Evolutionary conservation across 2,888 invertebrate genomes (phyloP).

Genomic region (Cheilosia variabilis): DNA sequence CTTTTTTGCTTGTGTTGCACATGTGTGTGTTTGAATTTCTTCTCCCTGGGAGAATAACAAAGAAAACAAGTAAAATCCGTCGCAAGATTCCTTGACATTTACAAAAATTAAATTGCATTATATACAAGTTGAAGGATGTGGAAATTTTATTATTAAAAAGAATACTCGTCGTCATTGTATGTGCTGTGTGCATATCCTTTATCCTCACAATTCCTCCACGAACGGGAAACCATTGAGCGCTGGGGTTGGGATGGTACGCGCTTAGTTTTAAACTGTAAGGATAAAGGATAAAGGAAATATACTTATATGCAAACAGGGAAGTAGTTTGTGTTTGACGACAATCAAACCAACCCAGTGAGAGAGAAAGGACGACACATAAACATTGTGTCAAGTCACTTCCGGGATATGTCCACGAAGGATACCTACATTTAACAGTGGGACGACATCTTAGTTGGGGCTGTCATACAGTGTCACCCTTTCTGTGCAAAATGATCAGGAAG

Average conservation of each 20-base stretch:
- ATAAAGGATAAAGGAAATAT: slow-evolving; percentile 31
- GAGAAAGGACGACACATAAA: slow-evolving; percentile 53
- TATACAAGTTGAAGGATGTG: slow-evolving; percentile 56
- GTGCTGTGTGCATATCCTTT: slow-evolving; percentile 28
- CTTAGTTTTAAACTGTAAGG: slow-evolving; percentile 1
- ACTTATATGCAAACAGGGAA: slow-evolving; percentile 64
- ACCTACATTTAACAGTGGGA: slow-evolving; percentile 23
- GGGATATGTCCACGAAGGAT: slow-evolving; percentile 47
- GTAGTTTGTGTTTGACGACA: slow-evolving; percentile 68
- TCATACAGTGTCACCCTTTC: slow-evolving; percentile 36
- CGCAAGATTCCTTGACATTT: slow-evolving; percentile 67
- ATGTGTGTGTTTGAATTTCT: slow-evolving; percentile 27
- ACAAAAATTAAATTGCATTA: slow-evolving; percentile 63
- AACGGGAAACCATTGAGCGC: slow-evolving; percentile 47
- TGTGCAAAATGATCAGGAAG: slow-evolving; percentile 19
- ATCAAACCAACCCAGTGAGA: neutral
- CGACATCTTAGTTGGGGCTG: slow-evolving; percentile 27
- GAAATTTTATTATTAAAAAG: slow-evolving; percentile 66
- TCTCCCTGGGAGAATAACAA: slow-evolving; percentile 34
- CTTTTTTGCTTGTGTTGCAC: neutral
- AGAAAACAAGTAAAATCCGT: slow-evolving; percentile 16
- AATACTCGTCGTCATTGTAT: slow-evolving; percentile 19
- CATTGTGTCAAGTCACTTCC: slow-evolving; percentile 71
- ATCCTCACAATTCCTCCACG: slow-evolving; percentile 40
- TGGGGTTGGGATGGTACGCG: slow-evolving; percentile 11